Base-by-base conservation (phyloP, 2,888 invertebrate genomes). In the Pristionchus fissidentatus region DNA sequence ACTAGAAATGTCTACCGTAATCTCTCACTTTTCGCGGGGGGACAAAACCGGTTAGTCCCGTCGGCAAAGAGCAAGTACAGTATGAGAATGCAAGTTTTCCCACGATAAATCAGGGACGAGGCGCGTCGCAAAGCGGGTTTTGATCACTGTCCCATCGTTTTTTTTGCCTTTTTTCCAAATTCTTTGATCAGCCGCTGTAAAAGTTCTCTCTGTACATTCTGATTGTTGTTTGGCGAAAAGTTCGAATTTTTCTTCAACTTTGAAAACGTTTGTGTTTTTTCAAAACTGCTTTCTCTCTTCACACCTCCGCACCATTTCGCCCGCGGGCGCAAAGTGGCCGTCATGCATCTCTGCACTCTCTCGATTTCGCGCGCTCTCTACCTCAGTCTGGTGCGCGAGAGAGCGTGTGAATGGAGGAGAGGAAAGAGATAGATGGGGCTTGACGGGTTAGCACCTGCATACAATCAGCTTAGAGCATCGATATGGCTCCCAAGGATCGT, bases 1-100 rank as follows among this genome's bases (percentile, higher is more conserved):
- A 49, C 75, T 46, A 5, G 43, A 46, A 55, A 41, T 43, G 60
- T n/a, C 79, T 79, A 79, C 79, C 57, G 79, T 79, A 79, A 52
- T 78, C 57, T 43, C 29, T 55, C 55, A 52, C 32, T 19, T 32
- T 32, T 77, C 5, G 22, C 49, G n/a, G n/a, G n/a, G n/a, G n/a
- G 46, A 2, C 3, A 75, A 75, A 46, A 75, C 49, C 49, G 46
- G 46, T 75, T 75, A 32, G 41, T 41, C 15, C 3, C 38, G 70
- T 38, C 29, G 29, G 60, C 26, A 13, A 22, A 66, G 66, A 66
- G 35, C 5, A 66, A 22, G 38, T 70, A 70, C 70, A 70, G 41
- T 70, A 70, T 26, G 70, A 41, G 43, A 43, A 8, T 38, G 66
- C 15, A 57, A 70, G 70, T 41, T 70, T 70, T 70, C 70, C 43